Percentiles rank a stretch among this genome's conserved stretches.
phyloP scores from a whole-genome alignment of 2,888 invertebrate genomes.

The Oligia strigilis region DNA sequence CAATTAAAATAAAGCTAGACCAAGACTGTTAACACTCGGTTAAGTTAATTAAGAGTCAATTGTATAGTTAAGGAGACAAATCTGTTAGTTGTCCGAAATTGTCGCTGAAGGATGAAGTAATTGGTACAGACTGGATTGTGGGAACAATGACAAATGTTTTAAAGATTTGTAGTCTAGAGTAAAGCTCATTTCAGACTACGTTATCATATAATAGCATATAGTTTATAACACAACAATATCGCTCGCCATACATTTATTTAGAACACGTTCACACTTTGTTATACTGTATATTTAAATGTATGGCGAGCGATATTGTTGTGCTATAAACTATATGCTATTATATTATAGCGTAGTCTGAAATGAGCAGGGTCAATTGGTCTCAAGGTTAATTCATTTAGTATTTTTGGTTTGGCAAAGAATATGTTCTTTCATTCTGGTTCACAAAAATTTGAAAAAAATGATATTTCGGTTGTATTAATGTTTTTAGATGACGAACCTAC shows the following conservation, averaged over 20 bases:
- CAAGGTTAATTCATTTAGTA: not conserved
- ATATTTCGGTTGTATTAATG: not conserved
- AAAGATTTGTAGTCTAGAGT: not conserved
- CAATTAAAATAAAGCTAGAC: conserved; percentile 43
- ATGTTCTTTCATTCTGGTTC: not conserved
- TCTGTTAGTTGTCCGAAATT: conserved; percentile 35
- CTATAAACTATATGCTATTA: no score
- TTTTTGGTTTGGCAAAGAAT: not conserved
- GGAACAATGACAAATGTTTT: conserved; percentile 12
- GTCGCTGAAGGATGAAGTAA: conserved; percentile 1
- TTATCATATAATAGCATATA: no score
- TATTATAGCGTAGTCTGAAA: no score
- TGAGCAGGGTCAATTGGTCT: not conserved
- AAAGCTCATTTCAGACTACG: not conserved
- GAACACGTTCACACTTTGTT: no score
- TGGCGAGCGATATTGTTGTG: no score
- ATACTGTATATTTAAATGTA: no score
- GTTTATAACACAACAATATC: no score
- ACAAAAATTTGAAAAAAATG: not conserved
- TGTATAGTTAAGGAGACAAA: conserved; percentile 48
- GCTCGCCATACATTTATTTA: no score
- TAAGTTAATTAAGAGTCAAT: conserved; percentile 47
- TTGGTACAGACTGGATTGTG: not conserved
- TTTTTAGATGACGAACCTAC: not conserved
- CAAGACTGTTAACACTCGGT: conserved; percentile 46